phyloP scores from a whole-genome alignment of 2,888 invertebrate species.

The Tanypteryx hageni region DNA sequence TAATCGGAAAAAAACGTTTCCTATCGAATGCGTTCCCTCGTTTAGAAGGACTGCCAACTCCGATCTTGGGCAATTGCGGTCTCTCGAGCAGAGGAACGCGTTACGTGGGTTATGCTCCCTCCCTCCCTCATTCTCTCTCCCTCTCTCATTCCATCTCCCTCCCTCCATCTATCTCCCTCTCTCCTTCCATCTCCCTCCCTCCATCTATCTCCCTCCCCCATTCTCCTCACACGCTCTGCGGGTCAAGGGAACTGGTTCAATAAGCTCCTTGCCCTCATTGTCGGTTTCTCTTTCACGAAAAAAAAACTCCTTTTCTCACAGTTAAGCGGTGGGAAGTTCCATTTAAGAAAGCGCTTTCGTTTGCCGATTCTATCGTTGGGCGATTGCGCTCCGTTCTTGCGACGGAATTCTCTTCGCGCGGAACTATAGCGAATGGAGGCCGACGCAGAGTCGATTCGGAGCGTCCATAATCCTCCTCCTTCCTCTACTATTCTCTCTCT shows the following conservation, averaged over 20 bases:
- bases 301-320: background rate
- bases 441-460: too few relatives aligned
- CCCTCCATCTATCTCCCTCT: background rate
- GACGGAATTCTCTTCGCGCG: too few relatives aligned
- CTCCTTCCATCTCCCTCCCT: too few relatives aligned
- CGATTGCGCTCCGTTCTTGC: background rate
- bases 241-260: slow-evolving; percentile 63
- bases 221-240: background rate
- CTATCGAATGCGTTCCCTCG: too few relatives aligned
- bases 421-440: too few relatives aligned
- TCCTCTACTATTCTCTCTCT: too few relatives aligned
- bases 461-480: too few relatives aligned
- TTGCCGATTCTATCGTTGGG: background rate
- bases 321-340: slow-evolving; percentile 12
- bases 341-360: background rate
- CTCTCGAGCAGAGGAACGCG: background rate
- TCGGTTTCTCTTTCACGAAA: slow-evolving; percentile 11
- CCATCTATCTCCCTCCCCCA: background rate
- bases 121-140: background rate
- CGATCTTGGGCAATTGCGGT: slow-evolving; percentile 1
- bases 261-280: slow-evolving; percentile 53
- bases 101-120: background rate
- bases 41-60: background rate
- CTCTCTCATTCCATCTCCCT: background rate
- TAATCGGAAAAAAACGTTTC: too few relatives aligned